A percentile compares a stretch with the other conserved stretches of the same genome.
Conservation (phyloP, 2,888 invertebrate species). For the Halictus quadricinctus region DNA sequence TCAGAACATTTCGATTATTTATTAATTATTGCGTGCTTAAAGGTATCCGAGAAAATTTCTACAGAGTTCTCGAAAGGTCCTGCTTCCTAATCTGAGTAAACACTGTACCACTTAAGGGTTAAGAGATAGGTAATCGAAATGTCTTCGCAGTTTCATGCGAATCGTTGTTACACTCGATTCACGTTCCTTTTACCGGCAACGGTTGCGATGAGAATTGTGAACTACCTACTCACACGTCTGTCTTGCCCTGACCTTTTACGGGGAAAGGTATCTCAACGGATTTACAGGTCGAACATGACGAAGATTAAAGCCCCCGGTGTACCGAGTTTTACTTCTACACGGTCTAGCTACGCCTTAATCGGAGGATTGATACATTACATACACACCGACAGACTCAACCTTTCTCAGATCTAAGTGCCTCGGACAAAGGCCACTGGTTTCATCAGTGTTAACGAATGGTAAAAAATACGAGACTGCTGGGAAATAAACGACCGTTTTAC, state of each 20-base stretch:
- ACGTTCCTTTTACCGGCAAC: constrained; percentile 56
- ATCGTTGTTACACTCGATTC: constrained; percentile 24
- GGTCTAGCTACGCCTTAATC: constrained; percentile 18
- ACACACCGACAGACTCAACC: neutral
- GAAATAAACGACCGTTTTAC: constrained; percentile 6
- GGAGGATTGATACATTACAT: constrained; percentile 5
- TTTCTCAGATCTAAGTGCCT: constrained; percentile 12
- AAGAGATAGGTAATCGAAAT: neutral
- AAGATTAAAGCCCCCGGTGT: constrained; percentile 54
- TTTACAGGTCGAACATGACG: constrained; percentile 60
- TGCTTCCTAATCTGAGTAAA: neutral
- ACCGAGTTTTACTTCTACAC: constrained; percentile 40
- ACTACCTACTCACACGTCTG: constrained; percentile 62
- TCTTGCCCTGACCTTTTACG: constrained; percentile 69
- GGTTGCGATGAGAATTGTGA: constrained; percentile 56
- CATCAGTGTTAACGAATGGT: neutral
- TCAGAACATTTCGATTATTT: neutral
- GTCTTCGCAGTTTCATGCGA: neutral
- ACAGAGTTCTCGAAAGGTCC: neutral
- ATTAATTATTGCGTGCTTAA: neutral
- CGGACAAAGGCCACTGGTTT: constrained; percentile 1
- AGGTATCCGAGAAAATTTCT: neutral
- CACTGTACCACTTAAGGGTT: neutral
- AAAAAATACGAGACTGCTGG: neutral
- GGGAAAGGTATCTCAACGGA: constrained; percentile 66